phyloP scores from a whole-genome alignment of 2,888 invertebrate genomes.

The Drosophila borborema region DNA sequence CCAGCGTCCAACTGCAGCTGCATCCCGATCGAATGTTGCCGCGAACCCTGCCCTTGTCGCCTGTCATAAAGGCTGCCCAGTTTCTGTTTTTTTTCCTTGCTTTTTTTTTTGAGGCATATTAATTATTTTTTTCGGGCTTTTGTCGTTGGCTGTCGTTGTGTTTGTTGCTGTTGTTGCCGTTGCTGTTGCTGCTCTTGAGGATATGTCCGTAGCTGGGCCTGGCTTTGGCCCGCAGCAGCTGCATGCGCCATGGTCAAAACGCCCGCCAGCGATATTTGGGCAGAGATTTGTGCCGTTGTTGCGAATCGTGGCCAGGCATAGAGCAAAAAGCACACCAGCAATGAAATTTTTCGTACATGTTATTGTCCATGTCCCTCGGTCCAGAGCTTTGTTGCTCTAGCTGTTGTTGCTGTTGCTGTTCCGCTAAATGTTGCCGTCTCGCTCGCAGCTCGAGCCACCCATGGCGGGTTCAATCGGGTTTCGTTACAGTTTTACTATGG shows the following conservation, averaged over 20 bases:
- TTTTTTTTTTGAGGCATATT: constrained; percentile 80
- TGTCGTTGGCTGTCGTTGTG: constrained; percentile 59
- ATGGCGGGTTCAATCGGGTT: constrained; percentile 80
- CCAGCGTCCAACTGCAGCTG: constrained; percentile 73
- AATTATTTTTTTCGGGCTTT: constrained; percentile 79
- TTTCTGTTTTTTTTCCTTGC: constrained; percentile 46
- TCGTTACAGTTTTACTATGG: constrained; percentile 78
- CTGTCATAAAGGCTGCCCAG: constrained; percentile 78
- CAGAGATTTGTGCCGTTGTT: constrained; percentile 65
- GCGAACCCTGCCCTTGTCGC: constrained; percentile 77
- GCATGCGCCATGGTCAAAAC: constrained; percentile 62
- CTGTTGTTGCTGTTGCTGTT: constrained; percentile 38
- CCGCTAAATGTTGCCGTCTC: constrained; percentile 54
- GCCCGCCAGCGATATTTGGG: constrained; percentile 77
- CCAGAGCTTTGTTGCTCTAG: constrained; percentile 31
- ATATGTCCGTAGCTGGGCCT: constrained; percentile 60
- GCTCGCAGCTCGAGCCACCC: constrained; percentile 69
- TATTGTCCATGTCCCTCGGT: constrained; percentile 72
- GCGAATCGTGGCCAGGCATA: constrained; percentile 66
- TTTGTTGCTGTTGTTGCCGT: constrained; percentile 43
- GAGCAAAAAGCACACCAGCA: constrained; percentile 76
- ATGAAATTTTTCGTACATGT: constrained; percentile 79
- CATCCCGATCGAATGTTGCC: constrained; percentile 58
- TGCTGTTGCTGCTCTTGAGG: constrained; percentile 62
- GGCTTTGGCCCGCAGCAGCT: constrained; percentile 67